phyloP scores from a whole-genome alignment of 2,888 invertebrate species.

The Polia nebulosa region DNA sequence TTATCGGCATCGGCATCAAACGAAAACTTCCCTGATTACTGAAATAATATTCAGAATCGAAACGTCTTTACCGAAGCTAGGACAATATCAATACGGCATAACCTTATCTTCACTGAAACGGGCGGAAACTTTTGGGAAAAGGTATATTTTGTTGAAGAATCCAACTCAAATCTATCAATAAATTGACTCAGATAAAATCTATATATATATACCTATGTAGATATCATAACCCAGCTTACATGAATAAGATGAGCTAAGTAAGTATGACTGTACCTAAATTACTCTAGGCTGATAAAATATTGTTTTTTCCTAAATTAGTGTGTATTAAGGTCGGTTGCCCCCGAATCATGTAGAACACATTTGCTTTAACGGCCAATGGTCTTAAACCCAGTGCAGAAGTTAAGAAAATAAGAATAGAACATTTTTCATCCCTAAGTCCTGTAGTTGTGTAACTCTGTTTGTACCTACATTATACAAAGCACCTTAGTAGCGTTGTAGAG shows the following conservation, averaged over 20 bases:
- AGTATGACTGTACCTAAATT: too few species aligned
- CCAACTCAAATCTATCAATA: neutral
- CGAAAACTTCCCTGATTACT: slow-evolving; percentile 36
- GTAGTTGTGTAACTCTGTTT: slow-evolving; percentile 16
- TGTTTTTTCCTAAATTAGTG: too few species aligned
- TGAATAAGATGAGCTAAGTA: neutral
- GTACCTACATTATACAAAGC: slow-evolving; percentile 40
- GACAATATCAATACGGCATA: slow-evolving; percentile 5
- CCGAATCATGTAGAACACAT: neutral
- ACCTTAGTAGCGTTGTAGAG: slow-evolving; percentile 50
- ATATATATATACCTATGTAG: too few species aligned
- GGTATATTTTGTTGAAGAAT: neutral
- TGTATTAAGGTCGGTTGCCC: too few species aligned
- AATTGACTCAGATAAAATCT: neutral
- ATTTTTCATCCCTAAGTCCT: neutral
- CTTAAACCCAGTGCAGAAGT: neutral
- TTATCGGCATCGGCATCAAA: slow-evolving; percentile 18
- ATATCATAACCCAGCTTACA: neutral
- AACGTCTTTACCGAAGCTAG: slow-evolving; percentile 26
- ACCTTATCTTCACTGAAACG: slow-evolving; percentile 3
- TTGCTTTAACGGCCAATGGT: neutral
- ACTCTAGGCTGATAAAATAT: too few species aligned
- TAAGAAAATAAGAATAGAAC: neutral
- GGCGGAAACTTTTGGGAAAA: neutral
- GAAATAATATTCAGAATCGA: slow-evolving; percentile 24